Percentiles rank a stretch among this genome's conserved stretches.
These are phyloP conservation scores for Mesaphorura yosii DNA, from an alignment of 1,140 invertebrate species.

Conservation along the genomic window DNA sequence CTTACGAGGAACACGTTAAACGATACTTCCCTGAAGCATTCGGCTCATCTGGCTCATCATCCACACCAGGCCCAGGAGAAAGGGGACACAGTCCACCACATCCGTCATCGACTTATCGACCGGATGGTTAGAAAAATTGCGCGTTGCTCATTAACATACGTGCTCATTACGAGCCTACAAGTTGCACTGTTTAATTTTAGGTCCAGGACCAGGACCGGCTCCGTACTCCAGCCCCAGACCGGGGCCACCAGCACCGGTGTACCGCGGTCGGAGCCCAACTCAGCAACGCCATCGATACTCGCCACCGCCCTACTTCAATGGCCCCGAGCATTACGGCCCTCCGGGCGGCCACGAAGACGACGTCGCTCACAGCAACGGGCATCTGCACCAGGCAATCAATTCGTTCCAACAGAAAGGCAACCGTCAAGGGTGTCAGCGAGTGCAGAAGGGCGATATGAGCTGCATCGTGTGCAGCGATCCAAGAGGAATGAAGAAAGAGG, in stretches of 20 bases:
- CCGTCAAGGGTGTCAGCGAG: slow-evolving; percentile 22
- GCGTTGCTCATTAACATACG: neutral
- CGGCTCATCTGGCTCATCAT: neutral
- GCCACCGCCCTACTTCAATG: slow-evolving; percentile 14
- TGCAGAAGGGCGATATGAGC: slow-evolving; percentile 27
- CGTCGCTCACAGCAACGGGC: neutral
- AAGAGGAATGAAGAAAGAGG: slow-evolving; percentile 28
- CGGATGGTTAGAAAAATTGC: slow-evolving; percentile 8
- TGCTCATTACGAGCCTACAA: no score
- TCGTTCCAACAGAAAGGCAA: slow-evolving; percentile 12
- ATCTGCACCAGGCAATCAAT: slow-evolving; percentile 20
- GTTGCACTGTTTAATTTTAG: neutral
- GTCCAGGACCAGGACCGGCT: neutral
- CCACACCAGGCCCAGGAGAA: neutral
- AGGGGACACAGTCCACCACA: no score
- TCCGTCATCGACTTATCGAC: slow-evolving; percentile 11
- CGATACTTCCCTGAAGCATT: slow-evolving; percentile 25
- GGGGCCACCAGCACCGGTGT: neutral
- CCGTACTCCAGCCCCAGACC: neutral
- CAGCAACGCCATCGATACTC: slow-evolving; percentile 17
- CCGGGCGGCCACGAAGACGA: slow-evolving; percentile 3
- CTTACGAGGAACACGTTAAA: slow-evolving; percentile 28
- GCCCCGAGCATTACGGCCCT: slow-evolving; percentile 1
- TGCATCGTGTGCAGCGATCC: slow-evolving; percentile 26
- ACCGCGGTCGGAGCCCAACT: neutral